Base-by-base conservation (phyloP, 1,140 invertebrate species). In the Hypsibius dujardini region DNA sequence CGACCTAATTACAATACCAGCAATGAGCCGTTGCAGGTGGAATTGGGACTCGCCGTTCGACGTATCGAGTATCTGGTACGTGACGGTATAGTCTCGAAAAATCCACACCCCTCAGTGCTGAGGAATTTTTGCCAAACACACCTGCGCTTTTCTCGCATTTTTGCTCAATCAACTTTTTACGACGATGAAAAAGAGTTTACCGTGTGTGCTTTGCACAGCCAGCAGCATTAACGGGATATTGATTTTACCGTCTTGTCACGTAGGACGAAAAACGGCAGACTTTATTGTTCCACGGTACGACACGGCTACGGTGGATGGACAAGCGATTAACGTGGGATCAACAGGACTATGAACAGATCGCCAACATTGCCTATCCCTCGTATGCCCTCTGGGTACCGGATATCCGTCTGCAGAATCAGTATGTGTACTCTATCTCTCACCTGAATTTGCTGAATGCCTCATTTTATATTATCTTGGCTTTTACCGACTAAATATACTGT, bases 61-160 rank as follows among this genome's bases (percentile, higher is more conserved):
- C 94, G 98, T 82, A 87, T 98, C 73, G 98, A 98, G 81, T 97
- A 95, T 81, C 92, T 98, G 83, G 95, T 98, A 85, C 87, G 90
- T 86, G 28, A 28, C 28, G 28, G 28, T 28, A 28, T 28, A 28
- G 28, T 28, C 28, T 28, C 28, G 28, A 28, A 28, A 28, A 28
- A 28, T 28, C 28, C 28, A 28, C 28, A 28, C 28, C 28, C 28
- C 28, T 28, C 28, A 28, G 28, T 28, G 28, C 28, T 28, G 28
- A 28, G 28, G 28, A 28, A 28, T 28, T 28, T 28, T 28, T 28
- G 28, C 28, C 28, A 28, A 28, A 28, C 28, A 28, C 28, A 28
- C 28, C 28, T 28, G 28, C 28, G 28, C 28, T 28, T 28, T 28
- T 28, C 28, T 28, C 28, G 28, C 28, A 28, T 28, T 28, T 28